Evolutionary conservation across 1,140 invertebrate species (phyloP), one percentile per base, ranked within the genome.

Genomic region (Tribolium castaneum): DNA sequence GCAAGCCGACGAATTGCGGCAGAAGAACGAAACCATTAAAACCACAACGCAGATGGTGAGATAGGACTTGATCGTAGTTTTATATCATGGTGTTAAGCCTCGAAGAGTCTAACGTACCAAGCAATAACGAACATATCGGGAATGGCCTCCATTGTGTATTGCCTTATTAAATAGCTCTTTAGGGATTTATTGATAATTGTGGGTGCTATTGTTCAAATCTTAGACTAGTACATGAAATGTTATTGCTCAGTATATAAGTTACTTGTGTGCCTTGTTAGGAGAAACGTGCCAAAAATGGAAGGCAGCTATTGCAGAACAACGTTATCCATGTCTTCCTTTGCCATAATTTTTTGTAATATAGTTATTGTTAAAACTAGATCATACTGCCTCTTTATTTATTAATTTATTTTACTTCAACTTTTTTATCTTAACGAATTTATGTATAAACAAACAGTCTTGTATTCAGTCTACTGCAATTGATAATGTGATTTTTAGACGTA

Each of bases 1-100:
- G 9, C 89, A 90, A 71, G 90, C 91, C 71, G 80, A 84, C 2
- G 86, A 90, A 34, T 83, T 91, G 0, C 80, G 88, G 2, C 76
- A 83, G 49, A 74, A 80, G 10, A 84, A 82, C 45, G 82, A 84
- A 78, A 72, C 72, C 6, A 70, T 82, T n/a, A 83, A 85, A 78
- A 81, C 25, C 10, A 81, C 25, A 10, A 81, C 75, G 62, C 82
- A 81, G 39, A 74, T 78, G 9, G 82, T 83, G 22, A 83, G 82
- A 80, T 81, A 72, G 66, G 66, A 76, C 70, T 66, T 49, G 12
- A 6, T 9, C 12, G 52, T 35, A 13, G 6, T 3, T n/a, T 1
- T 45, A 1, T 30, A 34, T 71, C 45, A 10, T 6, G 39, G 19
- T 71, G 35, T 70, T 71, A 16, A 74, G 70, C 76, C 75, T 74